Base-by-base conservation (phyloP, 2,888 invertebrate genomes). In the Chydorus sphaericus region DNA sequence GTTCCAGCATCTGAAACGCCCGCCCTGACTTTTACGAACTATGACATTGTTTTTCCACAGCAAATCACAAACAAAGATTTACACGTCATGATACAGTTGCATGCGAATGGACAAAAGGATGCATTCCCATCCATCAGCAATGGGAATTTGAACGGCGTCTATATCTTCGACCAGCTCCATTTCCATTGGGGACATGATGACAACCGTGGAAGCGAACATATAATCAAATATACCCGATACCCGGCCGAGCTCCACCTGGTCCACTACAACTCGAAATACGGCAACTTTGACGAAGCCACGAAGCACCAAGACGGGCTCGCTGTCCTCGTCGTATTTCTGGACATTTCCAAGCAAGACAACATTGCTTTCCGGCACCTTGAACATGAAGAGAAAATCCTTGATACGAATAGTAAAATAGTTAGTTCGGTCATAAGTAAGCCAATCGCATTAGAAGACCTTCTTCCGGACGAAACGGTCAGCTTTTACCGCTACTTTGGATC, bases 151-250 rank as follows among this genome's bases (percentile, higher is more conserved):
- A 73, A 73, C 44, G 71, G 74, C 30, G 65, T 67, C 2, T 85
- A 79, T 66, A 65, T 76, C 1, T 71, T 87, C 54, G 81, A 82
- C 57, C 84, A 87, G 68, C 70, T 87, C 53, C 87, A 88, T 66
- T 84, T 88, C 68, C 88, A 89, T 66, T 88, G 87, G 86, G 84
- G 83, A 1, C 77, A 79, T 64, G 81, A 83, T 62, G 82, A 84
- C 64, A 76, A 79, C 4, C 73, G 80, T 54, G 77, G 80, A 51
- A 85, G 88, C 0, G 89, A 90, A 66, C 89, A 90, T 66, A 80
- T 80, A 1, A 70, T 89, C n/a, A 36, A 36, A 36, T 16, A 36
- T 14, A 28, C 11, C 23, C 23, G 49, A 7, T 83, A 78, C 62
- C 82, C 78, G 0, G 82, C 82, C 70, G 85, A 85, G 69, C 81